Evolutionary conservation across 2,113 vertebrate species (phyloP), one percentile per base, ranked within the genome.

Genomic region (Climacteris rufus): DNA sequence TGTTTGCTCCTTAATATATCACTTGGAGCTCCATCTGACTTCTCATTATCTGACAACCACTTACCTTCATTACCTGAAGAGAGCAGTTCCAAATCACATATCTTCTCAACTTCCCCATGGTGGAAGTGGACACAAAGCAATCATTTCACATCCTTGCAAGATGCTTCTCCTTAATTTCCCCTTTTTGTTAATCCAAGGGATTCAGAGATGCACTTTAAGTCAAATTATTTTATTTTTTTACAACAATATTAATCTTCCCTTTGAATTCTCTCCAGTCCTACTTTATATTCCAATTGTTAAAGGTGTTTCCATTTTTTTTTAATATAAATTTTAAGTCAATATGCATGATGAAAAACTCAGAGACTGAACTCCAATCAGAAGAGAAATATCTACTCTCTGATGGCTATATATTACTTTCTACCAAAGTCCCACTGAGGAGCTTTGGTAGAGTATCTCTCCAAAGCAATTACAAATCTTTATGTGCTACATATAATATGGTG

Each of bases 11-110:
- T 75, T 60, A 89, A 81, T 93, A 81, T 49, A 86, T 92, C 83
- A 92, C 39, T 75, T 68, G 23, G 22, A 64, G 30, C 22, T 93
- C 52, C 75, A 80, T 88, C 74, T 93, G 78, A 94, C 39, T 91
- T 78, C 68, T 91, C 74, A 87, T 95, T 94, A 85, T 76, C 57
- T 90, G 88, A 64, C 52, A 92, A 50, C 65, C 90, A 79, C 72
- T 89, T 60, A 60, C 78, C 86, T 92, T 94, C 83, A 87, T 93
- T 97, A 92, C 40, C 44, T 60, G 44, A 68, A 84, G 20, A 91
- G 8, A 93, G 18, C 21, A 40, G 76, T 56, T 92, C 76, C 86
- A 87, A 92, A 92, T 47, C 56, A 81, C 28, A 19, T 64, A 44
- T 44, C 70, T 85, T 90, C 61, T 90, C 54, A 87, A 39, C 18